These are phyloP conservation scores for Syritta pipiens DNA, from an alignment of 2,888 invertebrate genomes.

Conservation along the genomic window DNA sequence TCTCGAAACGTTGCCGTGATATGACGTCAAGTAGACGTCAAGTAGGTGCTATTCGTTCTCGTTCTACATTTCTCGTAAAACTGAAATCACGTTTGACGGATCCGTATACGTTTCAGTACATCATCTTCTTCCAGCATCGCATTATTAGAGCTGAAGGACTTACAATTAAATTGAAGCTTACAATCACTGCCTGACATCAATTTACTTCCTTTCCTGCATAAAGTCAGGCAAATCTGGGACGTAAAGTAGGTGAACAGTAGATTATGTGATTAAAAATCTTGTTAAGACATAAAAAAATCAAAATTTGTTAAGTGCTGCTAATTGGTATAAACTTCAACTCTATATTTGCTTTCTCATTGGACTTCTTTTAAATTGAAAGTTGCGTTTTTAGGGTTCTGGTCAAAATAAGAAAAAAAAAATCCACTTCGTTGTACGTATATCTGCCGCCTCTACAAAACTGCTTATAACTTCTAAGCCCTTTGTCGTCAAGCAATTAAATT, in stretches of 20 bases:
- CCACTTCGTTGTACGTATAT: too few relatives aligned
- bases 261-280: background rate
- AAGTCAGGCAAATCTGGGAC: background rate
- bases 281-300: too few relatives aligned
- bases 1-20: background rate
- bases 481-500: too few relatives aligned
- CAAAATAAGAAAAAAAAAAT: too few relatives aligned
- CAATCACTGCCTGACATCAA: constrained; percentile 20
- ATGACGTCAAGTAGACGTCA: constrained; percentile 4
- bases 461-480: too few relatives aligned
- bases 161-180: constrained; percentile 21
- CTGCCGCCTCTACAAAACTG: too few relatives aligned
- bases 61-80: background rate
- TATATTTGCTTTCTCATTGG: too few relatives aligned
- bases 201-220: constrained; percentile 4
- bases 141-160: constrained; percentile 3
- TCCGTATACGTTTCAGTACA: background rate
- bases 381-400: too few relatives aligned
- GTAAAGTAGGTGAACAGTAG: background rate
- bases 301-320: too few relatives aligned
- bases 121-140: background rate
- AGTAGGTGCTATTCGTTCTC: constrained; percentile 1
- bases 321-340: too few relatives aligned
- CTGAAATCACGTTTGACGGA: constrained; percentile 4
- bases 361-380: too few relatives aligned